Conservation (phyloP, 2,888 invertebrate genomes). For the Lamproptera curius region DNA sequence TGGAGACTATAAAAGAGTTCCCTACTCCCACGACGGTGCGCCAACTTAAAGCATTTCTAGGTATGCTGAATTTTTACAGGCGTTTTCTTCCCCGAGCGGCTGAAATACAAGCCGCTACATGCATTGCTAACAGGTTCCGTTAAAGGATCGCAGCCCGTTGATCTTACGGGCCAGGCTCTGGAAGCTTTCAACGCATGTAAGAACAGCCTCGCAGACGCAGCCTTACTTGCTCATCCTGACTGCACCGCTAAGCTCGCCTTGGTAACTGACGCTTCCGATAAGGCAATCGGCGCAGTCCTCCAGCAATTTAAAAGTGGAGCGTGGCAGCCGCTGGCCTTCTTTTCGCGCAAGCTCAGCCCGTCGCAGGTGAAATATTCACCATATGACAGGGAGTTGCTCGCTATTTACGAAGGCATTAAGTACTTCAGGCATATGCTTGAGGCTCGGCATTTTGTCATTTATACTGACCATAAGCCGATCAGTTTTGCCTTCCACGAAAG, state of each 20-base stretch:
- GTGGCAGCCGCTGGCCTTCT: conserved; percentile 42
- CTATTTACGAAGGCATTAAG: not conserved
- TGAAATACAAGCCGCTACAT: conserved; percentile 37
- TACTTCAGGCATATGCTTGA: too few species aligned
- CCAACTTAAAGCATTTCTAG: conserved; percentile 29
- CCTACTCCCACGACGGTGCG: conserved; percentile 26
- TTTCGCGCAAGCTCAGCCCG: conserved; percentile 35
- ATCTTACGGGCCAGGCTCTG: conserved; percentile 24
- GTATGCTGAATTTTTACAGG: conserved; percentile 37
- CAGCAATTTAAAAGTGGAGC: not conserved
- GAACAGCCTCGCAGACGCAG: conserved; percentile 29
- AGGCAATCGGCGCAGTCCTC: too few species aligned
- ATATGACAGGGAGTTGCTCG: not conserved
- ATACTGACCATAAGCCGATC: conserved; percentile 25
- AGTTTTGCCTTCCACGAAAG: conserved; percentile 38
- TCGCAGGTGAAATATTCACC: too few species aligned
- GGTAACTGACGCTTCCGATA: conserved; percentile 34
- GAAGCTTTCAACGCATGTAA: conserved; percentile 33
- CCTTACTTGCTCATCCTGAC: conserved; percentile 36
- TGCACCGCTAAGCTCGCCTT: not conserved
- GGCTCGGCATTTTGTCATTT: too few species aligned
- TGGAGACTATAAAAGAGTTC: conserved; percentile 28
- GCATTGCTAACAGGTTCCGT: conserved; percentile 30
- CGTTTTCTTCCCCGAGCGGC: conserved; percentile 41
- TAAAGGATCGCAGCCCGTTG: conserved; percentile 33